Evolutionary conservation across 35 echinoderm and acorn worm genomes (phyloP), one percentile per base, ranked within the genome.

Genomic region (Lytechinus variegatus): DNA sequence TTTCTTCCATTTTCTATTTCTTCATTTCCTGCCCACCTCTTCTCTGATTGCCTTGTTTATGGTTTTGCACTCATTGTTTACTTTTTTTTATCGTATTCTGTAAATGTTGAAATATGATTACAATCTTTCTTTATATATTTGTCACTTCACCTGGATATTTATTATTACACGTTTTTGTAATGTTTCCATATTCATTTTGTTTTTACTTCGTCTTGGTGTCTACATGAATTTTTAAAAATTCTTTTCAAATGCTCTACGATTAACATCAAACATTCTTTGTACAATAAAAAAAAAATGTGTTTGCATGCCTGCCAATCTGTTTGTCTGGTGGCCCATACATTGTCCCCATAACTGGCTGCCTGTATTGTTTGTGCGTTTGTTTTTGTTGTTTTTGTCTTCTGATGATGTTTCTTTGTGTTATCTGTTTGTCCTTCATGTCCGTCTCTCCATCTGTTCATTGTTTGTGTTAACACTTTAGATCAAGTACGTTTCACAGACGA

Each of bases 401-500:
- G 33, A 44, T 44, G 2, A 44, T 44, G 33, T 44, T 44, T 28
- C 16, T 88, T 16, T 24, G 87, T 44, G 33, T 44, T 44, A 44
- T 8, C 44, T 88, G 87, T 88, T 6, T 88, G 19, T n/a, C 9
- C 91, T 92, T 8, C 11, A 52, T 52, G 52, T 54, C 91, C 54
- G 91, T 54, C 53, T 92, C 13, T 92, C 29, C 54, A 24, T 92
- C 91, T 57, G 92, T 93, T 27, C 28, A 44, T 93, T 54, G 53
- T 93, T 19, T n/a, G 92, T 93, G 29, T 57, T 29, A 16, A 33
- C 53, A 55, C 92, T 28, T 9, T 66, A 98, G 97, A 98, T 95
- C 97, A 96, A 87, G 95, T 98, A 13, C 96, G 96, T 86, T 97
- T 98, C 88, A 89, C 94, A 5, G 97, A 98, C 90, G 96, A 97